A percentile compares a stretch with the other conserved stretches of the same genome.
phyloP scores from a whole-genome alignment of 1,140 invertebrate species.

The Drosophila ercepeae region DNA sequence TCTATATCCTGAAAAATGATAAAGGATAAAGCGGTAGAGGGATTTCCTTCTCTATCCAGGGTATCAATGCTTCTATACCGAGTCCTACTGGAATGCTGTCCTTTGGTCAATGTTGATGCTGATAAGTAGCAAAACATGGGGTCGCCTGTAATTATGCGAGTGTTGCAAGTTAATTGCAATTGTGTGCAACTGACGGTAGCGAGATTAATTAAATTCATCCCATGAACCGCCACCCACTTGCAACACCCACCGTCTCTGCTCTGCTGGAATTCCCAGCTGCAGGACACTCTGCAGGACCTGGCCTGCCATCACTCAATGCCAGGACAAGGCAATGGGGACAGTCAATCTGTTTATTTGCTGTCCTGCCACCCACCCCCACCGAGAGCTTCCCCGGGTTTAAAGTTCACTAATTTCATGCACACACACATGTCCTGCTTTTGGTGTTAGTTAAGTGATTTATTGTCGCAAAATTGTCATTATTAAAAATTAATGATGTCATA shows the following conservation, averaged over 20 bases:
- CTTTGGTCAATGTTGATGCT: conserved; percentile 79
- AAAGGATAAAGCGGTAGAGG: no score
- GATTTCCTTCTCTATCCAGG: conserved; percentile 8
- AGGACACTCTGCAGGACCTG: conserved; percentile 24
- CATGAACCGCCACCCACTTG: no score
- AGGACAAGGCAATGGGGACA: conserved; percentile 62
- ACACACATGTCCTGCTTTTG: conserved; percentile 7
- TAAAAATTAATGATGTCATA: conserved; percentile 82
- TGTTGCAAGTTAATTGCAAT: conserved; percentile 84
- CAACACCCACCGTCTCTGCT: conserved; percentile 5
- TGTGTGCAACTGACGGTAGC: conserved; percentile 83
- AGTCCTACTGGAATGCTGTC: conserved; percentile 5
- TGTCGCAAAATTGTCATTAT: conserved; percentile 81
- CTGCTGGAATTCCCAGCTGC: conserved; percentile 13
- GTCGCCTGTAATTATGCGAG: conserved; percentile 82
- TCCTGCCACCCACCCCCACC: conserved; percentile 18
- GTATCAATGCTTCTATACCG: background rate
- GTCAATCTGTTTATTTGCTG: conserved; percentile 76
- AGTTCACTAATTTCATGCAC: conserved; percentile 71
- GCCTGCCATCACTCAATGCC: conserved; percentile 64
- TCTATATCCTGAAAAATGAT: no score
- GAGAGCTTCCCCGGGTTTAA: no score
- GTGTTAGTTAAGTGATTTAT: conserved; percentile 80
- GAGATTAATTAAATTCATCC: conserved; percentile 83
- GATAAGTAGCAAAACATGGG: conserved; percentile 83